Percentiles rank a stretch among this genome's conserved stretches.
phyloP scores from a whole-genome alignment of 2,113 vertebrate genomes.

The Suncus etruscus region DNA sequence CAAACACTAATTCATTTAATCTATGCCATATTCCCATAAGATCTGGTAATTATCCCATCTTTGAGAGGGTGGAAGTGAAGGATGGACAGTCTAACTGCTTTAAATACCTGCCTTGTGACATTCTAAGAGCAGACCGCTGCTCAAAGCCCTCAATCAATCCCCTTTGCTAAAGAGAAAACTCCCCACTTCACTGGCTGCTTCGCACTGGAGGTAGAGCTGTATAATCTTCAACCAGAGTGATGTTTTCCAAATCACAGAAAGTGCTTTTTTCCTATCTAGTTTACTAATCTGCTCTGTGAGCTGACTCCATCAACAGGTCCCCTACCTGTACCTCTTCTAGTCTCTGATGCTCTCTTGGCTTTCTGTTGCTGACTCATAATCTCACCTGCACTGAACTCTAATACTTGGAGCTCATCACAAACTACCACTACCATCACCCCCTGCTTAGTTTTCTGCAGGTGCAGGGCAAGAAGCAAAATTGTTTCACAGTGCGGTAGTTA shows the following conservation, averaged over 20 bases:
- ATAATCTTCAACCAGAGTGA: background rate
- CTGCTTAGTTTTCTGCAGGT: background rate
- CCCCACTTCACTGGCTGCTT: accelerated
- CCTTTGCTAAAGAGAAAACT: background rate
- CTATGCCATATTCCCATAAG: background rate
- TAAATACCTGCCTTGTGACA: background rate
- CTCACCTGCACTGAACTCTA: background rate
- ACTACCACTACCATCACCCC: background rate
- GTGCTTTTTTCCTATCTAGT: background rate
- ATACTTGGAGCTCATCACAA: background rate
- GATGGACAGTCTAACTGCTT: background rate
- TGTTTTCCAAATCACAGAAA: background rate
- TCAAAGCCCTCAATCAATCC: background rate
- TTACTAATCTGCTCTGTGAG: background rate
- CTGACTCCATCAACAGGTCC: background rate
- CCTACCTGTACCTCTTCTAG: background rate
- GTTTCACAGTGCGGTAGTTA: no score
- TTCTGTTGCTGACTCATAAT: background rate
- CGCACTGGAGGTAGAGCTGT: background rate
- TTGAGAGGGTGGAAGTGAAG: background rate
- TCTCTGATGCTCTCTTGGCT: background rate
- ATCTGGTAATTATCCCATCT: background rate
- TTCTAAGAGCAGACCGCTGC: background rate
- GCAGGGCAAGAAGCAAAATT: background rate
- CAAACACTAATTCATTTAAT: background rate